These are phyloP conservation scores for Dunckerocampus dactyliophorus DNA, from an alignment of 2,113 vertebrate species.

Conservation along the genomic window DNA sequence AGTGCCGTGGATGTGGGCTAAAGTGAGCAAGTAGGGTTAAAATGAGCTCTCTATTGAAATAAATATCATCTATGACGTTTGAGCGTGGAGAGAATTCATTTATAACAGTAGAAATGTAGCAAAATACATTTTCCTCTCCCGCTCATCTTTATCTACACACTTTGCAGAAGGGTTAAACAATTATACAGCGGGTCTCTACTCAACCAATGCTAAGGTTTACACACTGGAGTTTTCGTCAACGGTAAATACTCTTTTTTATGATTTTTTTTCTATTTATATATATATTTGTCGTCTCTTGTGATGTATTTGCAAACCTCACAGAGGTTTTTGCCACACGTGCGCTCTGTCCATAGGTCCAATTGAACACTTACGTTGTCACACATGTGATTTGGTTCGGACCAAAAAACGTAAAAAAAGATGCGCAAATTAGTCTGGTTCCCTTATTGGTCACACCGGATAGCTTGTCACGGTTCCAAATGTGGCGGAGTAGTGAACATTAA, in stretches of 20 bases:
- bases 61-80: constrained; percentile 62
- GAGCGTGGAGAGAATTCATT: constrained; percentile 56
- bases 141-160: constrained; percentile 72
- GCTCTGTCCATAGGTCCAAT: background rate
- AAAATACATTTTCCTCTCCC: constrained; percentile 75
- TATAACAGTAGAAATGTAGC: constrained; percentile 76
- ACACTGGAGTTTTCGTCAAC: constrained; percentile 62
- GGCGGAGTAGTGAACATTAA: too few species aligned
- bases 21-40: constrained; percentile 49
- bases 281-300: background rate
- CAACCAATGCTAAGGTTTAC: constrained; percentile 69
- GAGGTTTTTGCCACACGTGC: constrained; percentile 48
- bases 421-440: too few species aligned
- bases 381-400: too few species aligned
- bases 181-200: constrained; percentile 70
- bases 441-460: too few species aligned
- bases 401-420: too few species aligned
- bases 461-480: too few species aligned
- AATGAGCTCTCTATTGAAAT: constrained; percentile 61
- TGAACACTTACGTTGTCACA: background rate
- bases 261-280: constrained; percentile 31
- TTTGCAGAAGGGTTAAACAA: constrained; percentile 72
- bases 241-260: constrained; percentile 21
- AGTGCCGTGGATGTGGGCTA: constrained; percentile 31
- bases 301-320: constrained; percentile 67